Base-by-base conservation (phyloP, 2,888 invertebrate genomes). In the Acrobasis suavella region DNA sequence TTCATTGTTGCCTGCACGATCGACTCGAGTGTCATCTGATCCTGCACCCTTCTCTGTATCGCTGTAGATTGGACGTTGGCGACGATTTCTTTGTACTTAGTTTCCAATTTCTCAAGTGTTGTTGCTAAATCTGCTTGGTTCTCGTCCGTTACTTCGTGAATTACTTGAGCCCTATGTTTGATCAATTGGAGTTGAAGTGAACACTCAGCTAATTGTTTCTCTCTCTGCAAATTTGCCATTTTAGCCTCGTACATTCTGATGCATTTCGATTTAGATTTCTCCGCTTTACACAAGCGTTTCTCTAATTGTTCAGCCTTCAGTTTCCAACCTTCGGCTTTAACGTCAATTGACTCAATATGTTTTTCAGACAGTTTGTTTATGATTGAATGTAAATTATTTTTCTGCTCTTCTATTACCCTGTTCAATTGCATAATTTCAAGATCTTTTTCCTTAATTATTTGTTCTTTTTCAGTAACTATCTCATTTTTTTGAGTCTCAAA, bases 11-110 rank as follows among this genome's bases (percentile, higher is more conserved):
- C 80, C 75, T 89, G 82, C 52, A 91, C 73, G 67, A 91, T 82
- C 1, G 87, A 77, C 70, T 89, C 89, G 14, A 92, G 72, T 1
- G 87, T 80, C 49, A 81, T 78, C 73, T 91, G 91, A 67, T 92
- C 91, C 60, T 90, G 89, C 64, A 88, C 78, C 63, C 88, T 80
- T 58, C 89, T 73, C 69, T 92, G 89, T 66, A 91, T 86, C 3
- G 91, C 88, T 0, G 89, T 89, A 1, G 88, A 81, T 77, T 92
- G 91, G 62, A 91, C 82, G 62, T 83, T 89, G 2, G 86, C 87
- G 16, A 92, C 86, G 10, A 91, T 88, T 16, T 89, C 86, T 72
- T 89, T 91, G 68, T 91, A 92, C 72, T 87, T 91, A 22, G 66
- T 72, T 73, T 92, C 91, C 32, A 92, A 74, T 74, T 89, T 91